These are phyloP conservation scores for Iphiclides podalirius DNA, from an alignment of 2,888 invertebrate genomes.

Conservation along the genomic window DNA sequence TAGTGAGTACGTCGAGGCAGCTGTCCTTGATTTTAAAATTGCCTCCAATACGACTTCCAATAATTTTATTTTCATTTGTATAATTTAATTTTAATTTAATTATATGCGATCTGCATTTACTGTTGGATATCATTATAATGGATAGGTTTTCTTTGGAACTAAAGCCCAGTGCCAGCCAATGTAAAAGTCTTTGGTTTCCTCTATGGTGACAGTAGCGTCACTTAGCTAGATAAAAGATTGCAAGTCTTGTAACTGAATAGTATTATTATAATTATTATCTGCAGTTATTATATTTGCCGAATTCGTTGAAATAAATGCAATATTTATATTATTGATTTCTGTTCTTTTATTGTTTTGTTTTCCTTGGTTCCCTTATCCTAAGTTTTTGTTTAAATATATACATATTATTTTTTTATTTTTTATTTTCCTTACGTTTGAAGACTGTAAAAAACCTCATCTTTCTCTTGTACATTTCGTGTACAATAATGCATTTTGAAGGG, in stretches of 20 bases:
- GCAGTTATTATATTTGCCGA: conserved; percentile 79
- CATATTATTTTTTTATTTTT: conserved; percentile 39
- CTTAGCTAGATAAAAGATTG: conserved; percentile 52
- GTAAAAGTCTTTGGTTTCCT: conserved; percentile 55
- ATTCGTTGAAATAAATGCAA: conserved; percentile 81
- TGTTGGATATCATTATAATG: conserved; percentile 68
- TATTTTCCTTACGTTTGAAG: conserved; percentile 21
- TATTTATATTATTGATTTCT: conserved; percentile 80
- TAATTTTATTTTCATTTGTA: conserved; percentile 74
- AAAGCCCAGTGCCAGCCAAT: conserved; percentile 73
- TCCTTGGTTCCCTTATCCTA: conserved; percentile 68
- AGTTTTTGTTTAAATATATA: conserved; percentile 44
- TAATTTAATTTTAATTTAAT: conserved; percentile 72
- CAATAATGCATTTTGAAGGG: conserved; percentile 40
- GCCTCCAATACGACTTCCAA: conserved; percentile 75
- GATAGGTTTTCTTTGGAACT: conserved; percentile 62
- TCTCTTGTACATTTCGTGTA: conserved; percentile 27
- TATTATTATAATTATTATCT: conserved; percentile 79
- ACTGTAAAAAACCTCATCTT: not conserved
- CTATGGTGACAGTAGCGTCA: conserved; percentile 37
- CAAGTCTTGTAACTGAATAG: conserved; percentile 76
- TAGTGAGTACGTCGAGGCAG: conserved; percentile 35
- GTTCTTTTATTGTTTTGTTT: conserved; percentile 67
- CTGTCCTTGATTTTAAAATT: conserved; percentile 61
- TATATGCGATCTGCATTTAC: conserved; percentile 76